Conservation (phyloP, 1,140 invertebrate species). For the Matsumurasca onukii region DNA sequence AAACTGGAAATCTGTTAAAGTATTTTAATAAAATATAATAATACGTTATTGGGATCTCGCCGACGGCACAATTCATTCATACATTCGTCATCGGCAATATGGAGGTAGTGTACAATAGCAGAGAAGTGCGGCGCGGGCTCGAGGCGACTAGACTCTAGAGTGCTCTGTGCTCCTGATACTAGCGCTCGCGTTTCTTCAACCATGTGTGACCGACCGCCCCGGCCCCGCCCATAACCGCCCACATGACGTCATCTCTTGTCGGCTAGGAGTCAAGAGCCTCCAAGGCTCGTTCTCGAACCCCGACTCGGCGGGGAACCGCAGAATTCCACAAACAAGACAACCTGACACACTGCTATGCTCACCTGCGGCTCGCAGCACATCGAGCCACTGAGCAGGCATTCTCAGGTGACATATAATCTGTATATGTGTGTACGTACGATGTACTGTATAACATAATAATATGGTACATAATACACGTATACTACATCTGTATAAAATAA, state of each 20-base stretch:
- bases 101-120: constrained; percentile 11
- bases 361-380: too few species aligned
- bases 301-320: too few species aligned
- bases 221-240: background rate
- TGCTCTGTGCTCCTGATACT: constrained; percentile 18
- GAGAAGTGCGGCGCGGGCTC: background rate
- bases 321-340: too few species aligned
- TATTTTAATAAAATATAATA: constrained; percentile 33
- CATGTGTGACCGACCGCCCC: constrained; percentile 30
- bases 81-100: constrained; percentile 5
- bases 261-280: too few species aligned
- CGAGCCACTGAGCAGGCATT: too few species aligned
- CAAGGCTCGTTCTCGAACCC: too few species aligned
- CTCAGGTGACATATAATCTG: too few species aligned
- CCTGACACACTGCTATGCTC: too few species aligned
- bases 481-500: too few species aligned
- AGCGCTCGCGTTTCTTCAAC: constrained; percentile 30
- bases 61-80: background rate
- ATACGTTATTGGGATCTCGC: background rate
- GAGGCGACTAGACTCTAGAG: background rate
- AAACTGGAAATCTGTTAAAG: constrained; percentile 28
- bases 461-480: too few species aligned
- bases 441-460: too few species aligned
- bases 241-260: background rate
- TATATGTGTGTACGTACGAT: too few species aligned